A percentile compares a stretch with the other conserved stretches of the same genome.
Evolutionary conservation across 2,113 vertebrate genomes (phyloP).

Genomic region (Petromus typicus): DNA sequence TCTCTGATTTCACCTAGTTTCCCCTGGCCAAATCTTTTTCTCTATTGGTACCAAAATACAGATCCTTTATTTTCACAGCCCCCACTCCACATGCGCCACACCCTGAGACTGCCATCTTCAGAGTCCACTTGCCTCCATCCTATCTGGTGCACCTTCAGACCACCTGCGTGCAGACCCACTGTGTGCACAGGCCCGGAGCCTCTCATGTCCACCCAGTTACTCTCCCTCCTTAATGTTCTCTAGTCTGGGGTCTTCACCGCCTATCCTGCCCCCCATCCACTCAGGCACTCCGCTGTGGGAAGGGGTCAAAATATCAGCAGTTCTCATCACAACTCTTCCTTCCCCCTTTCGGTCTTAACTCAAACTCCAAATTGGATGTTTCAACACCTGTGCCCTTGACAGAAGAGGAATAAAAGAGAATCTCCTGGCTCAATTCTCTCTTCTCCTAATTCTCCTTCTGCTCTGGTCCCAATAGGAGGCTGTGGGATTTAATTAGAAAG

Average conservation of each 20-base stretch:
- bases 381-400: not conserved
- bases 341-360: not conserved
- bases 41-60: not conserved
- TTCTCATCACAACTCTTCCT: not conserved
- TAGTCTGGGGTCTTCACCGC: not conserved
- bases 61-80: not conserved
- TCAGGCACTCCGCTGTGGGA: not conserved
- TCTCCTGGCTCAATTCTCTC: not conserved
- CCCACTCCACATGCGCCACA: not conserved
- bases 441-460: conserved; percentile 47
- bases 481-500: conserved; percentile 64
- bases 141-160: not conserved
- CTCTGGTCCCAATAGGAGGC: not conserved
- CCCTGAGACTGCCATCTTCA: not conserved
- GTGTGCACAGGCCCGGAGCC: not conserved
- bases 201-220: not conserved
- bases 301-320: not conserved
- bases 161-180: not conserved
- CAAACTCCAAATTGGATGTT: conserved; percentile 8
- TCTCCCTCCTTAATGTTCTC: not conserved
- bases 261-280: not conserved
- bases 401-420: not conserved
- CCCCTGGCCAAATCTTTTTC: not conserved
- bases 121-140: not conserved
- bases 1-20: not conserved